These are phyloP conservation scores for Collichthys lucidus DNA, from an alignment of 2,113 vertebrate genomes.

Conservation along the genomic window DNA sequence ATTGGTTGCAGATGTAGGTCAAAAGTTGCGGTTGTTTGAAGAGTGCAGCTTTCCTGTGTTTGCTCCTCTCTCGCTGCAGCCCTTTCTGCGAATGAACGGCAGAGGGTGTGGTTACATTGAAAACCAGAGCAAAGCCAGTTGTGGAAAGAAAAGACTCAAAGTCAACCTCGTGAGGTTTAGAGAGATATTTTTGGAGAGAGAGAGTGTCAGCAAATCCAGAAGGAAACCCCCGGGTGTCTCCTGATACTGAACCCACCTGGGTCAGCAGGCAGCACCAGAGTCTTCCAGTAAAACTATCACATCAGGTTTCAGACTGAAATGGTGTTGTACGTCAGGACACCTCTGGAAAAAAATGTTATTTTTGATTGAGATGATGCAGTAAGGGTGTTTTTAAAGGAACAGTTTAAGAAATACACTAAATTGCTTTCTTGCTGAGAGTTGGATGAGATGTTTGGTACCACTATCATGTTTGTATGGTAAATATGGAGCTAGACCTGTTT, in stretches of 20 bases:
- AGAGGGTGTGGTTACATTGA: constrained; percentile 58
- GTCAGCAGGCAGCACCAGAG: background rate
- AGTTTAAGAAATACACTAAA: background rate
- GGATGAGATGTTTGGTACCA: background rate
- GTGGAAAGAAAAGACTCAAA: constrained; percentile 1
- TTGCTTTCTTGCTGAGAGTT: background rate
- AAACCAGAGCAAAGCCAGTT: constrained; percentile 9
- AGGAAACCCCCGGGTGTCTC: constrained; percentile 28
- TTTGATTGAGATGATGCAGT: background rate
- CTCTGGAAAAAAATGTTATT: background rate
- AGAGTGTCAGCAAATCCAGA: constrained; percentile 15
- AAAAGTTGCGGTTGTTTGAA: constrained; percentile 12
- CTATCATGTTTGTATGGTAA: background rate
- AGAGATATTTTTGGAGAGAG: constrained; percentile 40
- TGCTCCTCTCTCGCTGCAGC: background rate
- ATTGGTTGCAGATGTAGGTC: constrained; percentile 28
- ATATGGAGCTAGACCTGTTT: background rate
- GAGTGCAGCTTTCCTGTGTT: constrained; percentile 1
- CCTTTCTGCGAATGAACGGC: constrained; percentile 50
- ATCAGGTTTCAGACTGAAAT: background rate
- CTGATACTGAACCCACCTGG: constrained; percentile 24
- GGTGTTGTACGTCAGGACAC: background rate
- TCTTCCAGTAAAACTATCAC: background rate
- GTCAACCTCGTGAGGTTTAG: constrained; percentile 15
- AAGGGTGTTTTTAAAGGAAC: background rate